Percentiles rank a stretch among this genome's conserved stretches.
phyloP scores from a whole-genome alignment of 2,797 vertebrate genomes.

The Pristis pectinata region DNA sequence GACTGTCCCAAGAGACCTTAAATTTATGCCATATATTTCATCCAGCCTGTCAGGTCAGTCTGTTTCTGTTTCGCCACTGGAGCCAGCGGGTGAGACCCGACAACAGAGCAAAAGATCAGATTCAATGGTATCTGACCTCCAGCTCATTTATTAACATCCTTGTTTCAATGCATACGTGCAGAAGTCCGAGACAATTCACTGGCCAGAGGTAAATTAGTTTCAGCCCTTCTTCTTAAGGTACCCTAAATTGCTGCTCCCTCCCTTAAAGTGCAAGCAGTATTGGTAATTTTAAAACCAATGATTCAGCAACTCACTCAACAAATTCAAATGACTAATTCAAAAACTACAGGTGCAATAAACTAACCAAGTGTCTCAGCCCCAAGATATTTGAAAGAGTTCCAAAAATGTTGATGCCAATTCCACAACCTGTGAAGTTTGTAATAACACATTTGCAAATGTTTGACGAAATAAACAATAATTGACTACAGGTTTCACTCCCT shows the following conservation, averaged over 20 bases:
- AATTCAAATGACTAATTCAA: background rate
- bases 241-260: background rate
- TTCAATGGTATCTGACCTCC: too few species aligned
- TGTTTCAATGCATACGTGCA: too few species aligned
- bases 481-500: background rate
- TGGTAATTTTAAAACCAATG: background rate
- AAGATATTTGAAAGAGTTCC: background rate
- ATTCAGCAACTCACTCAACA: background rate
- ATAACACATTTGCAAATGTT: background rate
- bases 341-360: background rate
- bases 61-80: too few species aligned
- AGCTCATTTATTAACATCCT: too few species aligned
- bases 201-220: too few species aligned
- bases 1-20: too few species aligned
- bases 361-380: background rate
- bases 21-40: too few species aligned
- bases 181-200: too few species aligned
- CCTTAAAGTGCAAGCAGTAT: background rate
- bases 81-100: too few species aligned
- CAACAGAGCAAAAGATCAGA: too few species aligned
- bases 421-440: background rate
- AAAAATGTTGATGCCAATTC: background rate
- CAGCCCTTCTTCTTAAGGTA: background rate
- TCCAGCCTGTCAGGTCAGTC: too few species aligned
- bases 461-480: background rate